Base-by-base conservation (phyloP, 2,113 vertebrate genomes). In the Podarcis muralis region DNA sequence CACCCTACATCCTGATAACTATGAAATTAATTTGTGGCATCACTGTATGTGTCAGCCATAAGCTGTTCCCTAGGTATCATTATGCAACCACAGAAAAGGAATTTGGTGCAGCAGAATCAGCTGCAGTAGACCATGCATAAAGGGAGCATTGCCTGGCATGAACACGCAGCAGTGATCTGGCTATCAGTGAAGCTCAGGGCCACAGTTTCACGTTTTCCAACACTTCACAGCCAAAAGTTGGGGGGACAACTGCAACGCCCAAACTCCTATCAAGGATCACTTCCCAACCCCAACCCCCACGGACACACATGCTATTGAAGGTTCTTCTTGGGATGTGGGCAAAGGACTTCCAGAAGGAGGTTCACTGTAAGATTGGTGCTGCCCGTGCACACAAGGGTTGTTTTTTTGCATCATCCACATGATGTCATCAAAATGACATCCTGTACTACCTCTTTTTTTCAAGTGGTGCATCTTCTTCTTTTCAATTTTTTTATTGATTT, bases 51-150 rank as follows among this genome's bases (percentile, higher is more conserved):
- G 94, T 95, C 92, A 93, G 93, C 93, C 94, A 95, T 95, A 96
- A 95, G 95, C 95, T 96, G 95, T 96, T 97, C 96, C 96, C 96
- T 97, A 97, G 97, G 96, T 96, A 97, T 97, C 96, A 93, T 94
- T 95, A 92, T 6, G 35, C 96, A 95, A 94, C 93, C 94, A 95
- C 77, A 95, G 92, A 96, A 94, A 96, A 97, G 92, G 88, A 96
- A 96, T 91, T 89, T 90, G 94, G 95, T 92, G 91, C 95, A 97
- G 93, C 93, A 93, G 94, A 96, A 95, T 66, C 92, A 94, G 93
- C 93, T 95, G 92, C 90, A 92, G 92, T 88, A 92, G 93, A 95
- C 95, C 95, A 96, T 91, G 94, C 88, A 94, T 87, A 43, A 89
- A 88, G 90, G 93, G 93, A 94, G 94, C 91, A 93, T 95, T 82